Base-by-base conservation (phyloP, 1,140 invertebrate genomes). In the Gonatopus flavifemur region DNA sequence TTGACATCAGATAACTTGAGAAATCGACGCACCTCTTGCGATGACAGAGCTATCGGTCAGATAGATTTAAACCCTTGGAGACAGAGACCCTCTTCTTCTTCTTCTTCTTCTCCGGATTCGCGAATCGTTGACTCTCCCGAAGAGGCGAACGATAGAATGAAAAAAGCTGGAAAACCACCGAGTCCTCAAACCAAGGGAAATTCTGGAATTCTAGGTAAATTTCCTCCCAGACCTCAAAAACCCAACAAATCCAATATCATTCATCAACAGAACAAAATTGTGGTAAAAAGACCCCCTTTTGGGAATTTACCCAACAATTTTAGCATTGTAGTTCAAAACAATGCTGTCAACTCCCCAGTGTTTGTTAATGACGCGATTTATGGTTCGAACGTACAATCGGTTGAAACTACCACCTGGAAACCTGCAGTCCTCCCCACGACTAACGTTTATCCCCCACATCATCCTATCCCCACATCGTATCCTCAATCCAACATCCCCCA, bases 41-140 rank as follows among this genome's bases (percentile, higher is more conserved):
- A 85, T 1, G 81, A 87, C 58, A 78, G 86, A 8, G 64, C 86
- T 4, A 83, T 91, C 46, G 85, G 87, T 52, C 87, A 87, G 62
- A 82, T 90, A 52, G 85, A 91, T 67, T 62, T 88, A 28, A 74
- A 78, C 1, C 74, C 81, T 4, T 87, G 86, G 85, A 71, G 65
- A 18, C 84, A 81, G 64, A 22, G 33, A 8, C 7, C n/a, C 1
- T 21, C 35, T 7, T n/a, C n/a, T n/a, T n/a, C n/a, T n/a, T n/a
- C n/a, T n/a, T n/a, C 21, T 20, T 40, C 16, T 22, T 13, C 39
- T 9, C 16, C 7, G 3, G 39, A 41, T 12, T 16, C 18, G 2
- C 1, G 19, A 21, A 41, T n/a, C n/a, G n/a, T n/a, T n/a, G n/a
- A n/a, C n/a, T n/a, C n/a, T n/a, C n/a, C n/a, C n/a, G 41, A 46